Base-by-base conservation (phyloP, 2,113 vertebrate species). In the Morphnarchus princeps region DNA sequence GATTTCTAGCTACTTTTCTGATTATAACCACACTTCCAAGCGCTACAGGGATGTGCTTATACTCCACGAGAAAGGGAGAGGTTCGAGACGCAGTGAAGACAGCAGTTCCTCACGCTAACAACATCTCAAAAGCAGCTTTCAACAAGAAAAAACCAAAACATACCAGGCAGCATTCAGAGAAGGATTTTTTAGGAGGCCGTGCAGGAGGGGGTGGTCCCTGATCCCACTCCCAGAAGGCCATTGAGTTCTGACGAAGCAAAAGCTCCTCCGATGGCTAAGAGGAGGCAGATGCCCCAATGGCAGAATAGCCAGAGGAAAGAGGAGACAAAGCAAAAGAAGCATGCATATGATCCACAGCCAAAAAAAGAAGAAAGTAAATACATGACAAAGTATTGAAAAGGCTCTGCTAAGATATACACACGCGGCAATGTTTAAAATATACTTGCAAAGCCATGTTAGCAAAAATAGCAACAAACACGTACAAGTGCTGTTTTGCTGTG, bases 161-260 rank as follows among this genome's bases (percentile, higher is more conserved):
- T 99, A 99, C 99, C 99, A 99, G 99, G 93, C 99, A 99, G 98
- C 99, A 99, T 80, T 99, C 98, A 95, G 99, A 99, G 98, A 98
- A 99, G 96, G 99, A 99, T 97, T 99, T 99, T 99, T 99, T 99
- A 97, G 99, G 99, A 88, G 98, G 99, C 97, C 98, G 98, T 98
- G 98, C 92, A 97, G 98, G 98, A 95, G 98, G 98, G 98, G 98
- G 98, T 93, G 97, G 98, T 52, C 98, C 98, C 98, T 99, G 98
- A 97, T 99, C 99, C 99, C 99, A 99, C 98, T 99, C 99, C 99
- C 99, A 99, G 98, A 99, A 99, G 90, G 98, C 98, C 99, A 99
- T 98, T 97, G 98, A 99, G 98, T 99, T 99, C 98, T 99, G 99
- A 97, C 97, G 98, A 97, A 99, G 97, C 98, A 98, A 97, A 98